Conservation (phyloP, 2,113 vertebrate genomes). For the Sterna hirundo region DNA sequence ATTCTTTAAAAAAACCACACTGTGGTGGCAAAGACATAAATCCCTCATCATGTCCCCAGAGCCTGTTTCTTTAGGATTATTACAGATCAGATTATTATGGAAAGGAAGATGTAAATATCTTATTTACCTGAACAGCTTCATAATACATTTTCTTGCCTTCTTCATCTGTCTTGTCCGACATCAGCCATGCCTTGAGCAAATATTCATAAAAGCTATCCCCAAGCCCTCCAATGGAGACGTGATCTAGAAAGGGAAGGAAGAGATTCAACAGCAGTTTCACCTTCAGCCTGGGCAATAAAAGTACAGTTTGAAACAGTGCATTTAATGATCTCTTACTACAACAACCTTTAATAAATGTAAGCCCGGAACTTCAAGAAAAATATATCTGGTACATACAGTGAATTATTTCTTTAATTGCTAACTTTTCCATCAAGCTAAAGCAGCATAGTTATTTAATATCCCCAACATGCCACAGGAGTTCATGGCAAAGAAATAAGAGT, state of each 20-base stretch:
- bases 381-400: not conserved
- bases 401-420: not conserved
- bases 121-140: constrained; percentile 90
- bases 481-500: not conserved
- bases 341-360: not conserved
- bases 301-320: constrained; percentile 9
- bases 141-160: constrained; percentile 97
- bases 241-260: constrained; percentile 81
- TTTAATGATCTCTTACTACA: not conserved
- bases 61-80: constrained; percentile 1
- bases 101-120: constrained; percentile 57
- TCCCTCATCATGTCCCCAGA: not conserved
- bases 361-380: not conserved
- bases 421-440: not conserved
- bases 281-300: constrained; percentile 43
- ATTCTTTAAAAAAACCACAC: not conserved
- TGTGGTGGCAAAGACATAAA: not conserved
- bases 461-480: not conserved
- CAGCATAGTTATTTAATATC: not conserved
- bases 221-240: constrained; percentile 94
- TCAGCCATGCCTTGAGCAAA: constrained; percentile 97
- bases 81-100: constrained; percentile 27
- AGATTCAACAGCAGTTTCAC: constrained; percentile 47
- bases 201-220: constrained; percentile 99
- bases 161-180: constrained; percentile 94